These are phyloP conservation scores for Octomys mimax DNA, from an alignment of 2,797 vertebrate genomes.

Conservation along the genomic window DNA sequence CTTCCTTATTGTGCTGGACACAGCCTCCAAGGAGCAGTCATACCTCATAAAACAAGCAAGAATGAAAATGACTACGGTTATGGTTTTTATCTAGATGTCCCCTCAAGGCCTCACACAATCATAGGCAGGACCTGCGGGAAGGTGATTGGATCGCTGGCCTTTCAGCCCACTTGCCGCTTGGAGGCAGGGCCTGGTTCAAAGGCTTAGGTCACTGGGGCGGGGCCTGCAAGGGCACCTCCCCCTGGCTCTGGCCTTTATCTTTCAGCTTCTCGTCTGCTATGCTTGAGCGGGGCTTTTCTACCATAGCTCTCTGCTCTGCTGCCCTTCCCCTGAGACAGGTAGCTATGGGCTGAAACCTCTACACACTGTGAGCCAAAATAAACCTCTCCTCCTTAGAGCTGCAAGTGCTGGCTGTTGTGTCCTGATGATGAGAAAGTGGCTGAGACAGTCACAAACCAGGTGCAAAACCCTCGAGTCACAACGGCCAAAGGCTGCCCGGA, in stretches of 20 bases:
- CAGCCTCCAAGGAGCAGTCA: neutral
- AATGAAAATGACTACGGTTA: accelerated
- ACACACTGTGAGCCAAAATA: neutral
- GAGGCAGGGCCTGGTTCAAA: too few species aligned
- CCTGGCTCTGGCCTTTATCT: neutral
- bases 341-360: neutral
- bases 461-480: neutral
- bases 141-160: neutral
- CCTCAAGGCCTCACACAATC: neutral
- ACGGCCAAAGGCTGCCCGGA: accelerated
- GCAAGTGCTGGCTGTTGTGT: neutral
- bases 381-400: neutral
- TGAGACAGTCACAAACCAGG: too few species aligned
- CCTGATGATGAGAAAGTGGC: neutral
- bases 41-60: neutral
- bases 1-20: accelerated
- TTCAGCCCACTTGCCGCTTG: neutral
- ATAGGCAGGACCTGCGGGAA: neutral
- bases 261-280: neutral
- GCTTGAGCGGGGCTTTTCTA: neutral
- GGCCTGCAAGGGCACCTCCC: neutral
- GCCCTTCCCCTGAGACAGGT: neutral
- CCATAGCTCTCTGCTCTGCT: neutral
- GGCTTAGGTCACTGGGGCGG: neutral
- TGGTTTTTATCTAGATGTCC: neutral